phyloP scores from a whole-genome alignment of 2,113 vertebrate species.

The Struthio camelus region DNA sequence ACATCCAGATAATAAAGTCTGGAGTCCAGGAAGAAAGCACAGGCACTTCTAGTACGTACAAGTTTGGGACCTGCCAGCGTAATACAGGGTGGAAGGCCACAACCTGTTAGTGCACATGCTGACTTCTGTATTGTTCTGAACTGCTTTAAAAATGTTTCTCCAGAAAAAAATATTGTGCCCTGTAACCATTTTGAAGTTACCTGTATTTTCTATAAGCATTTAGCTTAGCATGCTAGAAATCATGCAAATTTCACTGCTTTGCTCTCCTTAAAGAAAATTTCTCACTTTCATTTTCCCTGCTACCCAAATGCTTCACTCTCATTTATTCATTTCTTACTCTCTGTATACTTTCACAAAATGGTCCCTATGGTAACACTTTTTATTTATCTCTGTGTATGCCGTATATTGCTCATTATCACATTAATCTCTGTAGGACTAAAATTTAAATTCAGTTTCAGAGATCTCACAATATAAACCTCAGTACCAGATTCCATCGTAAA shows the following conservation, averaged over 20 bases:
- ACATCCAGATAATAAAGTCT: neutral
- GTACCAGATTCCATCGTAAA: neutral
- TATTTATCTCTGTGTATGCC: neutral
- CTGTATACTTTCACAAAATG: neutral
- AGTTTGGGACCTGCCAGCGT: neutral
- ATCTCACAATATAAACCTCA: neutral
- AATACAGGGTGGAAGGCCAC: neutral
- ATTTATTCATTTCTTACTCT: neutral
- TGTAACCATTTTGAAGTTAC: neutral
- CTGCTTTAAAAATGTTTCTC: neutral
- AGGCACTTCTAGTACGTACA: neutral
- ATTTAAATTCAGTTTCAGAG: neutral
- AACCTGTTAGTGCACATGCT: neutral
- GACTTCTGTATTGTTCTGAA: neutral
- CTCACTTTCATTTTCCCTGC: neutral
- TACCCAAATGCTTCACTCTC: neutral
- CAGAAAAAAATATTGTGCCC: neutral
- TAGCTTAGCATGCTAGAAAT: neutral
- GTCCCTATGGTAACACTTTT: neutral
- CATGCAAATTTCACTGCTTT: neutral
- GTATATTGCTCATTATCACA: neutral
- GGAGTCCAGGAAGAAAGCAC: neutral
- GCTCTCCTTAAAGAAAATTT: neutral
- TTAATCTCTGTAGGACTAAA: neutral
- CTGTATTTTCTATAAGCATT: neutral